A percentile compares a stretch with the other conserved stretches of the same genome.
phyloP scores from a whole-genome alignment of 2,888 invertebrate species.

The Himalopsyche tibetana region DNA sequence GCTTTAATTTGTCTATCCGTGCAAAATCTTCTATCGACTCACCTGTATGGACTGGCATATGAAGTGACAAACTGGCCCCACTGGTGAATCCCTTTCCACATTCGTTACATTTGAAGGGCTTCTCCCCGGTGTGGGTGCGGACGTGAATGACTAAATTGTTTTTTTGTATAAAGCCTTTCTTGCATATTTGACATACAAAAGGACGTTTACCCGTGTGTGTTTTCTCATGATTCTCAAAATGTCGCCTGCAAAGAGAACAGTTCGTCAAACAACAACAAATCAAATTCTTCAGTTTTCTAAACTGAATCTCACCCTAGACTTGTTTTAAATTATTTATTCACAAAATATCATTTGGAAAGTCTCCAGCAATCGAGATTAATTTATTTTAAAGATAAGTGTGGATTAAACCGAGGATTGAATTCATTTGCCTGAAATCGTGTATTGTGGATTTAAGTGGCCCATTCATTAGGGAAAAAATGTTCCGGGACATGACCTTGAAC shows the following conservation, averaged over 20 bases:
- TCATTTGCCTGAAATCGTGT: no score
- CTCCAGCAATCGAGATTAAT: no score
- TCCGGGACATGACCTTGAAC: no score
- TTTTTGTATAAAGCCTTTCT: constrained; percentile 64
- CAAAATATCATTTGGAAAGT: no score
- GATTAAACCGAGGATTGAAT: no score
- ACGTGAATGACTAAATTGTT: constrained; percentile 63
- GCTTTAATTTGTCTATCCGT: background rate
- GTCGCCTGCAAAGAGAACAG: constrained; percentile 57
- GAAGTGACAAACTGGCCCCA: constrained; percentile 63
- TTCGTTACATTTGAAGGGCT: constrained; percentile 62
- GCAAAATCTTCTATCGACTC: background rate
- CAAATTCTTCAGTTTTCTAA: background rate
- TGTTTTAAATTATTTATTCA: no score
- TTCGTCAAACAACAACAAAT: background rate
- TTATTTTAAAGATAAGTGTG: no score
- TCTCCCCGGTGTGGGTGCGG: constrained; percentile 62
- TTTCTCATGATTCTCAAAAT: constrained; percentile 63
- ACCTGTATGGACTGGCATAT: constrained; percentile 65
- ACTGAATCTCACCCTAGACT: no score
- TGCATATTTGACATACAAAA: constrained; percentile 63
- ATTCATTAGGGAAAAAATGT: no score
- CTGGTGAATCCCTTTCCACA: constrained; percentile 65
- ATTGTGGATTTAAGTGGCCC: no score
- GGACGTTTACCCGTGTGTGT: constrained; percentile 64